Percentiles rank a stretch among this genome's conserved stretches.
Evolutionary conservation across 2,888 invertebrate species (phyloP).

Genomic region (Diaphora mendica): DNA sequence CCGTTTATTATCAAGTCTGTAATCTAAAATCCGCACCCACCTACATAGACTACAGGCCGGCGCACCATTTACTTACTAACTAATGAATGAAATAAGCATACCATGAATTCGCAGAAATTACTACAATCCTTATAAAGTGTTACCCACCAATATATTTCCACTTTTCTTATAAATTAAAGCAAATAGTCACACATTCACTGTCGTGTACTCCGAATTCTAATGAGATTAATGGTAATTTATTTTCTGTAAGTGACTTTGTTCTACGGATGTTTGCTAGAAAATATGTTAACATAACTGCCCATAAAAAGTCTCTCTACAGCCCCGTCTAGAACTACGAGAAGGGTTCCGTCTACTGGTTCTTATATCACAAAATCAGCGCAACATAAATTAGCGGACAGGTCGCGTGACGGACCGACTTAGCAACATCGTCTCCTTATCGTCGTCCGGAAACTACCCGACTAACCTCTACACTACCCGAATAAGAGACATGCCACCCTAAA

Average conservation of each 20-base stretch:
- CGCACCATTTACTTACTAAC: not conserved
- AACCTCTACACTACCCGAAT: slow-evolving; percentile 57
- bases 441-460: slow-evolving; percentile 74
- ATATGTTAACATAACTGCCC: slow-evolving; percentile 73
- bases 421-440: slow-evolving; percentile 81
- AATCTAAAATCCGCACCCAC: slow-evolving; percentile 59
- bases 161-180: not conserved
- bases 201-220: slow-evolving; percentile 37
- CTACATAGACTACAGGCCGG: slow-evolving; percentile 17
- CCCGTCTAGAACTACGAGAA: slow-evolving; percentile 53
- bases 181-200: slow-evolving; percentile 19
- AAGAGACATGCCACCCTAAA: slow-evolving; percentile 65
- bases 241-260: slow-evolving; percentile 39
- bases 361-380: slow-evolving; percentile 82
- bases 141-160: not conserved
- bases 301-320: slow-evolving; percentile 46
- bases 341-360: slow-evolving; percentile 67
- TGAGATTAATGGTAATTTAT: slow-evolving; percentile 43
- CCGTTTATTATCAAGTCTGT: slow-evolving; percentile 73
- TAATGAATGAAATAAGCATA: slow-evolving; percentile 4
- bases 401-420: slow-evolving; percentile 84
- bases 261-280: slow-evolving; percentile 66
- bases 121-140: not conserved
- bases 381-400: slow-evolving; percentile 85
- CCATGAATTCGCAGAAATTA: slow-evolving; percentile 22